Evolutionary conservation across 30 jellyfish, hydroid and myxozoan genomes (phyloP).

Genomic region (Aurelia coerulea): DNA sequence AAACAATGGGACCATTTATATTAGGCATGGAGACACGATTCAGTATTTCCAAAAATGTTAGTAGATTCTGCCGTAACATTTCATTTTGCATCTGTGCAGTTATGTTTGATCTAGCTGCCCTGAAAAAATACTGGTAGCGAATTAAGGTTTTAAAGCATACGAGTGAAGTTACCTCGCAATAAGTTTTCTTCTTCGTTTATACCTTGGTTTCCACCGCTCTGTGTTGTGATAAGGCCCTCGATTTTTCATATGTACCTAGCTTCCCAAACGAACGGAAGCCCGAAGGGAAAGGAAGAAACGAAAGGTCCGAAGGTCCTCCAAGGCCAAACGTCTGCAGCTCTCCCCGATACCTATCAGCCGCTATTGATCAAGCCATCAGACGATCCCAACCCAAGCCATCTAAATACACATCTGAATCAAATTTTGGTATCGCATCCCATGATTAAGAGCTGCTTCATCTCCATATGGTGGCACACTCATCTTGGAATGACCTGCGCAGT

Average conservation of each 20-base stretch:
- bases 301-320: not conserved
- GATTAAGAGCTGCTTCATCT: not conserved
- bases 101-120: no score
- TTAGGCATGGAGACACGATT: no score
- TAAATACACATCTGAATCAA: not conserved
- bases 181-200: no score
- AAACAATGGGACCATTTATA: no score
- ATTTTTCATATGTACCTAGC: not conserved
- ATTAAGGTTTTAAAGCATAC: no score
- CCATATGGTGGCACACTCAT: not conserved
- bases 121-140: no score
- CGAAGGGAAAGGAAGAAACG: not conserved
- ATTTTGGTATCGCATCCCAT: not conserved
- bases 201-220: no score
- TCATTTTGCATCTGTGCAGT: no score
- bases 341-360: not conserved
- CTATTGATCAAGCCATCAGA: not conserved
- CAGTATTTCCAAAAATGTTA: no score
- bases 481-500: not conserved
- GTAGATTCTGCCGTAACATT: no score
- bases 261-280: not conserved
- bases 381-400: not conserved
- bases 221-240: not conserved
- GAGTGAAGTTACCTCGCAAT: no score
- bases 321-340: conserved; percentile 2